Evolutionary conservation across 2,888 invertebrate species (phyloP), one percentile per base, ranked within the genome.

Genomic region (Tholera decimalis): DNA sequence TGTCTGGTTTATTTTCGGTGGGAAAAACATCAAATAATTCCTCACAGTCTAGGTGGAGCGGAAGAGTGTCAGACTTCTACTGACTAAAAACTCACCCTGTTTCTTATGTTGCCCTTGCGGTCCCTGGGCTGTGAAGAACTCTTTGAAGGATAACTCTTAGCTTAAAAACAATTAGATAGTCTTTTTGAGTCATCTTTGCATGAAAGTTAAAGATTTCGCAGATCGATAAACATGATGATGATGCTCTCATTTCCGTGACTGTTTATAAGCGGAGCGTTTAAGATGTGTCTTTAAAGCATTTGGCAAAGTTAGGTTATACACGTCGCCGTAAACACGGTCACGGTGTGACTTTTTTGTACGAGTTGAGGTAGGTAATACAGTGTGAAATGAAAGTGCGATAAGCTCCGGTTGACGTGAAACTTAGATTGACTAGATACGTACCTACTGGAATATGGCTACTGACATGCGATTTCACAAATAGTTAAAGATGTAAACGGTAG

Each of bases 301-400:
- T 56, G 18, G 55, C 60, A 77, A 73, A 67, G 58, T 81, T n/a
- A 61, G 26, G 9, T 22, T 26, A 15, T n/a, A 1, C 1, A 6
- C 20, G 8, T 26, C 20, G 33, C 39, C 71, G 71, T 81, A 83
- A 87, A 85, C 80, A 82, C 70, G 61, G 61, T 61, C 67, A 83
- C n/a, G 85, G 85, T 83, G 80, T 83, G 77, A 77, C 56, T 85
- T 87, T 84, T 84, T 79, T 76, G 39, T 59, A 46, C 50, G 30
- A 68, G 71, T 39, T 67, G 47, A 55, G 50, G 59, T 83, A 83
- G 49, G 61, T 83, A 83, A 83, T 71, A 73, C 70, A 79, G 85
- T 87, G 85, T 85, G 85, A 88, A 89, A 89, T 85, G 86, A 85
- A 85, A 86, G 83, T 81, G 64, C 65, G 46, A 69, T 74, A 73